Evolutionary conservation across 2,888 invertebrate genomes (phyloP).

Genomic region (Mylabris sibirica): DNA sequence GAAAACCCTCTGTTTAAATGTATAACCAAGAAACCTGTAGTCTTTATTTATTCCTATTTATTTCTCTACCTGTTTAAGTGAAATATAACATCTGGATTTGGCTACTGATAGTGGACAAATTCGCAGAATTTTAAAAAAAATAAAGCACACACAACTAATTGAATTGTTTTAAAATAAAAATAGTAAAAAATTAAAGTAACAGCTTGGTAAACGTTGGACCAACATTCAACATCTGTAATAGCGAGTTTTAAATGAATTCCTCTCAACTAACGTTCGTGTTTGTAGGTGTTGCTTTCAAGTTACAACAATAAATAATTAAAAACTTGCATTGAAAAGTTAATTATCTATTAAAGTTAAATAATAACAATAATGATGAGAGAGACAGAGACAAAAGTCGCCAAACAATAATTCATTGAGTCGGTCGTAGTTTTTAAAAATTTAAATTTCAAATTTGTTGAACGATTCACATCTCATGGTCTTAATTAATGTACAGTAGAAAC

Average conservation of each 20-base stretch:
- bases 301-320: neutral
- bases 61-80: conserved; percentile 17
- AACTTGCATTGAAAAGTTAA: no score
- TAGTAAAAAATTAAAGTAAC: neutral
- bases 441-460: conserved; percentile 35
- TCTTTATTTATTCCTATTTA: conserved; percentile 30
- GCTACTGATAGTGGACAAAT: no score
- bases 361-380: neutral
- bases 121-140: neutral
- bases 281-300: neutral
- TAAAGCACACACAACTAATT: no score
- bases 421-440: conserved; percentile 31
- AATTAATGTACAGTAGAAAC: conserved; percentile 37
- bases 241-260: neutral
- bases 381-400: conserved; percentile 23
- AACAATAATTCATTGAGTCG: conserved; percentile 29
- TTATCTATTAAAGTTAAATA: neutral
- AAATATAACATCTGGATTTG: no score
- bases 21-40: conserved; percentile 33
- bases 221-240: neutral
- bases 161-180: neutral
- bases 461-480: conserved; percentile 27
- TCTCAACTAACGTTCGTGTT: neutral
- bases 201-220: neutral
- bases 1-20: conserved; percentile 48